Evolutionary conservation across 2,113 vertebrate genomes (phyloP).

Genomic region (Plecturocebus donacophilus): DNA sequence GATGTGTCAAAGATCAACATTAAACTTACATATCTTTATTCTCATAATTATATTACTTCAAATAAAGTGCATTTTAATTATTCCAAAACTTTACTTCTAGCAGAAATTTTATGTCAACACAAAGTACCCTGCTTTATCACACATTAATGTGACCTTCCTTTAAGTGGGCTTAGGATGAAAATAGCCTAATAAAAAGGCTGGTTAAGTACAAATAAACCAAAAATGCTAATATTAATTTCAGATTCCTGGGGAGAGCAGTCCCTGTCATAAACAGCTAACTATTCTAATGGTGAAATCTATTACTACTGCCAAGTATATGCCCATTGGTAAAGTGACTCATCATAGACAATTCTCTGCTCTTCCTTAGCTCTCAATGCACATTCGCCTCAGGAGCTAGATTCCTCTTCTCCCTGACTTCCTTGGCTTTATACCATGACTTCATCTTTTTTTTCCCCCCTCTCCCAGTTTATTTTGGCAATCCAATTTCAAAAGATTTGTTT

Average conservation of each 20-base stretch:
- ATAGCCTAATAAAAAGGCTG: neutral
- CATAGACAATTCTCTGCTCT: neutral
- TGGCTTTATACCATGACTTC: neutral
- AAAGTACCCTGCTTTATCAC: constrained; percentile 37
- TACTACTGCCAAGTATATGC: neutral
- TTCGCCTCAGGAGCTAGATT: neutral
- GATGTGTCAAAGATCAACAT: neutral
- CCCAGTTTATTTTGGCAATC: neutral
- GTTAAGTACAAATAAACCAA: constrained; percentile 13
- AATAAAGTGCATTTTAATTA: constrained; percentile 19
- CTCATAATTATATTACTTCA: constrained; percentile 8
- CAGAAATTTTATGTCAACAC: neutral
- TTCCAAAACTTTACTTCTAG: neutral
- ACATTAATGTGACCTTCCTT: neutral
- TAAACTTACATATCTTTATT: constrained; percentile 11
- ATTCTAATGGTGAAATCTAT: neutral
- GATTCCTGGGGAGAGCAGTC: neutral
- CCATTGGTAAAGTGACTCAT: neutral
- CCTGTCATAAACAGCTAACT: neutral
- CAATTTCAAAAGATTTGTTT: neutral
- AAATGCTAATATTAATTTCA: constrained; percentile 10
- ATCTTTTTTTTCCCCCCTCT: neutral
- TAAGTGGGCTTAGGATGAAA: neutral
- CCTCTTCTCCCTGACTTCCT: neutral
- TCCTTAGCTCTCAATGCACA: neutral